Conservation (phyloP, 1,140 invertebrate genomes). For the Helicoverpa armigera region DNA sequence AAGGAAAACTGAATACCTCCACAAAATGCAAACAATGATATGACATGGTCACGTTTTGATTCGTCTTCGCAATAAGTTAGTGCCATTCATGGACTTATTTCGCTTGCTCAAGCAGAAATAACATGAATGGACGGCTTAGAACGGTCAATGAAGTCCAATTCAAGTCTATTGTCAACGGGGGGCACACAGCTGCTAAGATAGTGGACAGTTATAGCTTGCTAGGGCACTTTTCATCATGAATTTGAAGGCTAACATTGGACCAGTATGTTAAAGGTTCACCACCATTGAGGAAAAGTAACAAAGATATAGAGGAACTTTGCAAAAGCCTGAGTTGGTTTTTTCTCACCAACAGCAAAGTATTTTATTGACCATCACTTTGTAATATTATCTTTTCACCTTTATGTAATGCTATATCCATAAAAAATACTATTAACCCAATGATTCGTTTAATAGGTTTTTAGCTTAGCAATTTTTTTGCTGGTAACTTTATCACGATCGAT, state of each 20-base stretch:
- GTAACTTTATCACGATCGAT: conserved; percentile 1
- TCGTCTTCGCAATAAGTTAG: not conserved
- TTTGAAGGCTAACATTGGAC: too few relatives aligned
- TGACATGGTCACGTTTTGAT: conserved; percentile 19
- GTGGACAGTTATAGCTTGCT: too few relatives aligned
- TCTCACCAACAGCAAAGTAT: too few relatives aligned
- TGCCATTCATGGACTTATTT: conserved; percentile 15
- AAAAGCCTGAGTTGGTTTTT: too few relatives aligned
- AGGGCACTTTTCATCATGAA: too few relatives aligned
- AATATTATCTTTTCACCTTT: not conserved
- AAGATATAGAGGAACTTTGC: too few relatives aligned
- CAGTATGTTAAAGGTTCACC: too few relatives aligned
- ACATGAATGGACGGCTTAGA: not conserved
- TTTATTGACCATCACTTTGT: not conserved
- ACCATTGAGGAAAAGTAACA: too few relatives aligned
- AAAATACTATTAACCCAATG: not conserved
- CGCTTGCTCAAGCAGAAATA: conserved; percentile 5
- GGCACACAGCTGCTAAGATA: too few relatives aligned
- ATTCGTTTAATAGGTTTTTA: conserved; percentile 13
- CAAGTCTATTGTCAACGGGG: not conserved
- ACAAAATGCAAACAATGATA: not conserved
- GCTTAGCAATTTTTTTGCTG: conserved; percentile 12
- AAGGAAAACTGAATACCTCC: not conserved
- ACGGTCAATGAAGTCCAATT: conserved; percentile 5
- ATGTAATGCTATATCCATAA: not conserved